Evolutionary conservation across 2,113 vertebrate genomes (phyloP).

Genomic region (Hemicordylus capensis): DNA sequence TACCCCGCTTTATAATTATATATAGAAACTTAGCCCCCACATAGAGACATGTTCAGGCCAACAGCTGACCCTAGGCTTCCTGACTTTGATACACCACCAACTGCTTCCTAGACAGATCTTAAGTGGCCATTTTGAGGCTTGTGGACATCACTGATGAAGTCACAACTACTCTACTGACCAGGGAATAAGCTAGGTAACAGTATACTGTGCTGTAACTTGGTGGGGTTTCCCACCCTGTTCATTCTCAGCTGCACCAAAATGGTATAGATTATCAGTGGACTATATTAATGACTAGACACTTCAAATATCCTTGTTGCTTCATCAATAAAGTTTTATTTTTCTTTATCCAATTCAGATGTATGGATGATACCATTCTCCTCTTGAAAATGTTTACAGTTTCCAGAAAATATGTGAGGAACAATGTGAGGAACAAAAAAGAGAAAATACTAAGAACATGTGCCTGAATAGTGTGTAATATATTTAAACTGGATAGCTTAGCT

Average conservation of each 20-base stretch:
- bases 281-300: not conserved
- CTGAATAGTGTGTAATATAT: not conserved
- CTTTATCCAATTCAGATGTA: not conserved
- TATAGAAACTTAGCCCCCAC: not conserved
- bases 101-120: not conserved
- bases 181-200: slow-evolving; percentile 10
- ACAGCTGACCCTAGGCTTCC: not conserved
- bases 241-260: not conserved
- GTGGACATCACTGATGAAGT: slow-evolving; percentile 30
- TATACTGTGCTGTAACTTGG: not conserved
- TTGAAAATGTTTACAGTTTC: not conserved
- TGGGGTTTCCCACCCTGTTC: not conserved
- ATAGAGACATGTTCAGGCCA: slow-evolving; percentile 13
- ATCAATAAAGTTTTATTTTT: not conserved
- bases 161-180: slow-evolving; percentile 1
- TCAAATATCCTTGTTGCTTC: not conserved
- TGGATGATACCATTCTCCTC: not conserved
- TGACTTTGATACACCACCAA: slow-evolving; percentile 2
- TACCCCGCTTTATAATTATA: not conserved
- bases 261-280: not conserved
- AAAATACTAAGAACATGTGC: not conserved
- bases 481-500: not conserved
- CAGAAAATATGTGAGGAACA: not conserved
- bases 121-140: slow-evolving; percentile 1
- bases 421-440: not conserved